Percentiles rank a stretch among this genome's conserved stretches.
These are phyloP conservation scores for Nannoperca australis DNA, from an alignment of 2,797 vertebrate genomes.

Conservation along the genomic window DNA sequence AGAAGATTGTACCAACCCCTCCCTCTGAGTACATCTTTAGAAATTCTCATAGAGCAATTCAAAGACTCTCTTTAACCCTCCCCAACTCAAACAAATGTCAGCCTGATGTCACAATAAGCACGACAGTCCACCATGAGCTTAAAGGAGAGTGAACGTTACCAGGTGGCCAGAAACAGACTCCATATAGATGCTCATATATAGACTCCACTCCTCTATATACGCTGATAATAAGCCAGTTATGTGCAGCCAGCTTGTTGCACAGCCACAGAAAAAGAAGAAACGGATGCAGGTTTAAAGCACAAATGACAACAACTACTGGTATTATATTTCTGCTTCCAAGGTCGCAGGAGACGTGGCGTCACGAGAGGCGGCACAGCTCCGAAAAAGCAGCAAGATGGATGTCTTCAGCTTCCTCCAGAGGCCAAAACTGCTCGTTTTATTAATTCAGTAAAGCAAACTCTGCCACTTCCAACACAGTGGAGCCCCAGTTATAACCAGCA, in stretches of 20 bases:
- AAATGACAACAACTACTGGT: not conserved
- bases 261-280: too few species aligned
- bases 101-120: not conserved
- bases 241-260: not conserved
- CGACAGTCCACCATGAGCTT: too few species aligned
- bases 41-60: too few species aligned
- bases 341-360: slow-evolving; percentile 37
- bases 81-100: not conserved
- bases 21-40: too few species aligned
- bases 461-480: slow-evolving; percentile 47
- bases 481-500: slow-evolving; percentile 45
- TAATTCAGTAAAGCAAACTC: slow-evolving; percentile 44
- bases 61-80: not conserved
- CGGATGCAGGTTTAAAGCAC: not conserved
- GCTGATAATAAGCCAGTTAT: not conserved
- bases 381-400: slow-evolving; percentile 17
- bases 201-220: too few species aligned
- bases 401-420: slow-evolving; percentile 16
- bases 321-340: slow-evolving; percentile 22
- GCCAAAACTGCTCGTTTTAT: slow-evolving; percentile 30
- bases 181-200: not conserved
- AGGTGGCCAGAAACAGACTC: too few species aligned
- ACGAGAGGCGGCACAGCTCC: slow-evolving; percentile 16
- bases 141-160: too few species aligned
- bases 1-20: not conserved